Conservation (phyloP, 2,888 invertebrate species). For the Protodeltote pygarga region DNA sequence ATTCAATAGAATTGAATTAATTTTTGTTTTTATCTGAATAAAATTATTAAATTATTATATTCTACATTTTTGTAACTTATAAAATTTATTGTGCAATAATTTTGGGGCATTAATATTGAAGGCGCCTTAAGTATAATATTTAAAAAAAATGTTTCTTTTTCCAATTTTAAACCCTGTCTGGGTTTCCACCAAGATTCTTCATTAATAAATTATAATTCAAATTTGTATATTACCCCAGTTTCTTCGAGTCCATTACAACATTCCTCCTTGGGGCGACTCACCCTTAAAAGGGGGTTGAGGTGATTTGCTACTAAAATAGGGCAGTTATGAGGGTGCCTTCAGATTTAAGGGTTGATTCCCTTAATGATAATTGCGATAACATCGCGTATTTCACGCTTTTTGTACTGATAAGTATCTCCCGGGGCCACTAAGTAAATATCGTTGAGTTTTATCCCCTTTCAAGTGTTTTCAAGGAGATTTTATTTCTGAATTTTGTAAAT, state of each 20-base stretch:
- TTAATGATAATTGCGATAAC: conserved; percentile 44
- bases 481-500: not conserved
- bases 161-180: no score
- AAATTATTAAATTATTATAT: no score
- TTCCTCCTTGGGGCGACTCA: not conserved
- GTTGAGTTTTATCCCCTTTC: conserved; percentile 5
- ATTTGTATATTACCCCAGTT: not conserved
- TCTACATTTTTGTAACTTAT: no score
- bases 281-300: conserved; percentile 24
- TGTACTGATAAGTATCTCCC: conserved; percentile 27
- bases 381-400: conserved; percentile 39
- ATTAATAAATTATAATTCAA: no score
- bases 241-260: not conserved
- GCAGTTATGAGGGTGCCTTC: conserved; percentile 28
- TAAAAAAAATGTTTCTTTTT: no score
- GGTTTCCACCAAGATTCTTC: no score
- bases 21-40: no score
- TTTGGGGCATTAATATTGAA: no score
- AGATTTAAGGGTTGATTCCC: conserved; percentile 41
- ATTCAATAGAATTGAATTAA: no score
- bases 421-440: conserved; percentile 23
- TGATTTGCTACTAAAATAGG: conserved; percentile 36
- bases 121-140: no score
- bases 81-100: no score
- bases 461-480: not conserved